Conservation (phyloP, 2,113 vertebrate genomes). For the Scomber scombrus region DNA sequence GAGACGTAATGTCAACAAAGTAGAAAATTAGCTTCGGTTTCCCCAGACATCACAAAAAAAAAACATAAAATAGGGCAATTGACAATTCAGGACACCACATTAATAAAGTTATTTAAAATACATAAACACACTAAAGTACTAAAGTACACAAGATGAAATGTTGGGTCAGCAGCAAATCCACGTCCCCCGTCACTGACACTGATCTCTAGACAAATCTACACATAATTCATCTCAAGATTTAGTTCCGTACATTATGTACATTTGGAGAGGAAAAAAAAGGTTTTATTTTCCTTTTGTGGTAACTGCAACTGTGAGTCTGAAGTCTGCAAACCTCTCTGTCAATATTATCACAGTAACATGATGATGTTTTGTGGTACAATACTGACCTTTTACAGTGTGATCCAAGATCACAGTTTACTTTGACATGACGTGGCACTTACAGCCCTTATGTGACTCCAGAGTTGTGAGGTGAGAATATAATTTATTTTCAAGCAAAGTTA, state of each 20-base stretch:
- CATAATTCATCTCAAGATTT: neutral
- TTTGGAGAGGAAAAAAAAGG: neutral
- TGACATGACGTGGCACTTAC: slow-evolving; percentile 66
- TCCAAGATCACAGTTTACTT: slow-evolving; percentile 51
- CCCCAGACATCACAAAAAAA: neutral
- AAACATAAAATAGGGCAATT: neutral
- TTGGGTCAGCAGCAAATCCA: too few relatives aligned
- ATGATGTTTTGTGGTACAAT: slow-evolving; percentile 34
- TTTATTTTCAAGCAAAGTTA: slow-evolving; percentile 34
- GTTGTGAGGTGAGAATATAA: slow-evolving; percentile 45
- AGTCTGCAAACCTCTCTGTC: neutral
- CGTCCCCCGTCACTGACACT: neutral
- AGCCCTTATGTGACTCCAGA: slow-evolving; percentile 51
- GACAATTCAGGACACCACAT: too few relatives aligned
- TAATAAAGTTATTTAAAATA: too few relatives aligned
- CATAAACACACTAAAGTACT: too few relatives aligned
- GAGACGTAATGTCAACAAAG: too few relatives aligned
- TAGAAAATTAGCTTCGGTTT: too few relatives aligned
- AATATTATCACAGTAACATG: neutral
- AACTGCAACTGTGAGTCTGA: slow-evolving; percentile 5
- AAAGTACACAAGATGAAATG: too few relatives aligned
- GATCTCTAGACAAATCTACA: slow-evolving; percentile 21
- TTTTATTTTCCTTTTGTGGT: neutral
- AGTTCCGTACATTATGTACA: neutral
- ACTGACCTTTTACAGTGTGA: slow-evolving; percentile 59